These are phyloP conservation scores for Pipa parva DNA, from an alignment of 2,113 vertebrate genomes.

Conservation along the genomic window DNA sequence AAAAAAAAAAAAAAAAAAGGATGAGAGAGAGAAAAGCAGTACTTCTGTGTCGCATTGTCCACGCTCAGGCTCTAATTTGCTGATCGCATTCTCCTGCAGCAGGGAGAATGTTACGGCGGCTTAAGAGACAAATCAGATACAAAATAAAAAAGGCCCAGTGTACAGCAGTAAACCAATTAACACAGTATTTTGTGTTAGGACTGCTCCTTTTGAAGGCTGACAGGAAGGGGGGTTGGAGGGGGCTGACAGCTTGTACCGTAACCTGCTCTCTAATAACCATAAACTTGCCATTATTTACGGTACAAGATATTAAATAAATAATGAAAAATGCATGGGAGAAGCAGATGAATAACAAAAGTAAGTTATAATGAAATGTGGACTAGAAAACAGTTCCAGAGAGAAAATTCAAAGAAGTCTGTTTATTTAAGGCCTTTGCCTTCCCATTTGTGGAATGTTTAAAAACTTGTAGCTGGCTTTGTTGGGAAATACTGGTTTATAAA, in stretches of 20 bases:
- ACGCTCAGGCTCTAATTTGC: slow-evolving; percentile 99
- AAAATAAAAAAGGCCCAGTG: slow-evolving; percentile 83
- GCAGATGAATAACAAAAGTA: slow-evolving; percentile 46
- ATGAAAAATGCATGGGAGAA: slow-evolving; percentile 68
- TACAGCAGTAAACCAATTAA: slow-evolving; percentile 99
- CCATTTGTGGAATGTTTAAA: neutral
- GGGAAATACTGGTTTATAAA: neutral
- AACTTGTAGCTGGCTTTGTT: neutral
- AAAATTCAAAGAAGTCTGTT: neutral
- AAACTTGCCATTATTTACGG: slow-evolving; percentile 99
- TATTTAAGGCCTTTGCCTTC: neutral
- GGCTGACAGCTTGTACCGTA: slow-evolving; percentile 83
- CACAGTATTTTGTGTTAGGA: slow-evolving; percentile 92
- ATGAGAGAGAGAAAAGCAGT: slow-evolving; percentile 84
- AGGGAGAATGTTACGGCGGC: slow-evolving; percentile 98
- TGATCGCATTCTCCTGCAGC: slow-evolving; percentile 98
- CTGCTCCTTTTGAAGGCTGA: slow-evolving; percentile 89
- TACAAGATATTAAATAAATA: slow-evolving; percentile 99
- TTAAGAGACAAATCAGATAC: slow-evolving; percentile 99
- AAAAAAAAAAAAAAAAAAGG: slow-evolving; percentile 74
- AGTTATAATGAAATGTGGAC: slow-evolving; percentile 40
- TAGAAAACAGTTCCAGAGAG: neutral
- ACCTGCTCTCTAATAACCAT: slow-evolving; percentile 98
- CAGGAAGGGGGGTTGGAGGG: slow-evolving; percentile 49
- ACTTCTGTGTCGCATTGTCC: slow-evolving; percentile 98